Evolutionary conservation across 2,113 vertebrate species (phyloP).

Genomic region (Rhynchomys soricoides): DNA sequence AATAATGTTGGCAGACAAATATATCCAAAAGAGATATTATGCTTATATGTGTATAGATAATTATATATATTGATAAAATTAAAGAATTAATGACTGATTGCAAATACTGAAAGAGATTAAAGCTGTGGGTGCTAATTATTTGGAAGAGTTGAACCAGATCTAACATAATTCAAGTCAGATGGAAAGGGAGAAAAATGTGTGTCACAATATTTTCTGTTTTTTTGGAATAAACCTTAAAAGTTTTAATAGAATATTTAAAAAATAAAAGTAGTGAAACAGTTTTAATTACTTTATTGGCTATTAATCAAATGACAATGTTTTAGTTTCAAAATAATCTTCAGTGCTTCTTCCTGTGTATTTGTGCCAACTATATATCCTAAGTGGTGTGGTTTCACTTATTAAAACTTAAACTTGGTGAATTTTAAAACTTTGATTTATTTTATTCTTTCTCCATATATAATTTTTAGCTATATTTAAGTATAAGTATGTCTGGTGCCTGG

Average conservation of each 20-base stretch:
- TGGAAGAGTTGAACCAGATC: not conserved
- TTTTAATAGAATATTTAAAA: constrained; percentile 3
- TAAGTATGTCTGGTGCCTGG: not conserved
- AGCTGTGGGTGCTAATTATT: not conserved
- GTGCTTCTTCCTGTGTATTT: not conserved
- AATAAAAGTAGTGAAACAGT: not conserved
- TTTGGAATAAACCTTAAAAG: constrained; percentile 51
- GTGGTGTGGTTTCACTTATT: constrained; percentile 37
- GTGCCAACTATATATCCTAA: constrained; percentile 17
- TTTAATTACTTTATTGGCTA: constrained; percentile 51
- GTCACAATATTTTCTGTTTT: constrained; percentile 49
- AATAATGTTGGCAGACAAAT: not conserved
- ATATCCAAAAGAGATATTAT: constrained; percentile 20
- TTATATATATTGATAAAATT: not conserved
- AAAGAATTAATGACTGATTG: not conserved
- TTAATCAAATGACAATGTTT: constrained; percentile 14
- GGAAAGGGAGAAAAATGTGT: constrained; percentile 12
- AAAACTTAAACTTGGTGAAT: constrained; percentile 21
- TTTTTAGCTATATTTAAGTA: not conserved
- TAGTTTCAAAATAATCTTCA: constrained; percentile 49
- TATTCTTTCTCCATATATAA: not conserved
- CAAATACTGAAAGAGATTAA: constrained; percentile 31
- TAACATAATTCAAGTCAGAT: constrained; percentile 54
- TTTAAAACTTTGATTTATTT: not conserved
- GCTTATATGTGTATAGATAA: not conserved